Evolutionary conservation across 37 sponge, comb jelly and placozoan species (phyloP).

Genomic region (Tethya wilhelma): DNA sequence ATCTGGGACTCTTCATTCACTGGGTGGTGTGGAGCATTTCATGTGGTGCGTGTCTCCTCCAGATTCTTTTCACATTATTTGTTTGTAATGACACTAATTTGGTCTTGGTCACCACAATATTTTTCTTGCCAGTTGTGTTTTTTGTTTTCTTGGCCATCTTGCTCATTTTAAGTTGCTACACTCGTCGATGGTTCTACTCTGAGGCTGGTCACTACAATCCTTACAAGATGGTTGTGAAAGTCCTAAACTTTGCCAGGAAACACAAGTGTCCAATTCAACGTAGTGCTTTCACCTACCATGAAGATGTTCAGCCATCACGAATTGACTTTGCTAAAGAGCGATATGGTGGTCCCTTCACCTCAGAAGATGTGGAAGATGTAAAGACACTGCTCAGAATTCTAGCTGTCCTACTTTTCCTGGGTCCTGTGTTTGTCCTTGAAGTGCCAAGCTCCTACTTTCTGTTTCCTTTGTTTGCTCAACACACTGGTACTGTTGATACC

Average conservation of each 20-base stretch:
- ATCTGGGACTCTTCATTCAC: neutral
- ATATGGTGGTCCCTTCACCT: constrained; percentile 9
- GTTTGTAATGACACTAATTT: neutral
- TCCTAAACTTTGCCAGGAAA: constrained; percentile 8
- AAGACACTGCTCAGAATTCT: neutral
- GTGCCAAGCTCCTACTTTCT: neutral
- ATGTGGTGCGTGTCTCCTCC: neutral
- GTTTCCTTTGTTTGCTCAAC: neutral
- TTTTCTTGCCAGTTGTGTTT: neutral
- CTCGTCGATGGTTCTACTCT: neutral
- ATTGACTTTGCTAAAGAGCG: constrained; percentile 2
- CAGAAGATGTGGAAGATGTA: neutral
- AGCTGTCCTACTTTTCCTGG: neutral
- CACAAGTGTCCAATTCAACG: neutral
- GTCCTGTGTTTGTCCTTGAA: neutral
- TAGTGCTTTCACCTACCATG: neutral
- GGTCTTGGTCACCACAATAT: neutral
- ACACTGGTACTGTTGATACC: neutral
- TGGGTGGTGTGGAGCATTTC: neutral
- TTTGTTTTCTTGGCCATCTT: neutral
- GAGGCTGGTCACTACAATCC: neutral
- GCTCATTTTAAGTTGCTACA: neutral
- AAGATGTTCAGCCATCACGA: neutral
- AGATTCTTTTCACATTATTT: neutral
- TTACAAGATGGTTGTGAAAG: neutral